Percentiles rank a stretch among this genome's conserved stretches.
Conservation (phyloP, 2,113 vertebrate genomes). For the Plecotus auritus region DNA sequence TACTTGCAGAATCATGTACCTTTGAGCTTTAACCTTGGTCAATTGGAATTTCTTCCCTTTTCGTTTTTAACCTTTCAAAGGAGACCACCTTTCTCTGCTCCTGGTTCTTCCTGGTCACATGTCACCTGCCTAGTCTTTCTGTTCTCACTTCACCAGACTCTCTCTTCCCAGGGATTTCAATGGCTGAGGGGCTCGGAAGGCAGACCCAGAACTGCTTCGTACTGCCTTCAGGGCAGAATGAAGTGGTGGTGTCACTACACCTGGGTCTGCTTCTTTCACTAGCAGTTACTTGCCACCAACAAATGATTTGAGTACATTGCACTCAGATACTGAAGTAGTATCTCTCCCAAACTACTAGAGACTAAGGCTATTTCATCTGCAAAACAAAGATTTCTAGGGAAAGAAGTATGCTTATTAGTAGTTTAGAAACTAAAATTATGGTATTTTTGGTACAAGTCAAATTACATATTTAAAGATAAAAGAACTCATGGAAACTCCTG, state of each 20-base stretch:
- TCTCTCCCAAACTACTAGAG: background rate
- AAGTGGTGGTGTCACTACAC: no score
- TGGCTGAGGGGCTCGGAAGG: background rate
- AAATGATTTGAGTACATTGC: background rate
- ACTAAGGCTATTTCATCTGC: background rate
- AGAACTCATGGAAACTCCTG: background rate
- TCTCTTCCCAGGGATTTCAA: background rate
- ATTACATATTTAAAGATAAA: slow-evolving; percentile 33
- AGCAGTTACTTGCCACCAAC: background rate
- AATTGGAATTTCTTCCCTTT: background rate
- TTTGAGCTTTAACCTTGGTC: background rate
- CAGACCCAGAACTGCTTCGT: background rate
- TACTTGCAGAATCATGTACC: background rate
- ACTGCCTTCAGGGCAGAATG: rapidly evolving
- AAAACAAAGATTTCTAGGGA: background rate
- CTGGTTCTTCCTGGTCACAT: background rate
- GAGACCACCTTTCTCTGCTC: background rate
- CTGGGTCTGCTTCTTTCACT: background rate
- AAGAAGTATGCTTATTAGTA: background rate
- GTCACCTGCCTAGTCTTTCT: background rate
- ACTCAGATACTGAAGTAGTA: background rate
- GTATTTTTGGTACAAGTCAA: slow-evolving; percentile 8
- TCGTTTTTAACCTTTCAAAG: background rate
- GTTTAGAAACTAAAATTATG: background rate
- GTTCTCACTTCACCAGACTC: background rate